Evolutionary conservation across 2,888 invertebrate species (phyloP).

Genomic region (Carpatolechia fugitivella): DNA sequence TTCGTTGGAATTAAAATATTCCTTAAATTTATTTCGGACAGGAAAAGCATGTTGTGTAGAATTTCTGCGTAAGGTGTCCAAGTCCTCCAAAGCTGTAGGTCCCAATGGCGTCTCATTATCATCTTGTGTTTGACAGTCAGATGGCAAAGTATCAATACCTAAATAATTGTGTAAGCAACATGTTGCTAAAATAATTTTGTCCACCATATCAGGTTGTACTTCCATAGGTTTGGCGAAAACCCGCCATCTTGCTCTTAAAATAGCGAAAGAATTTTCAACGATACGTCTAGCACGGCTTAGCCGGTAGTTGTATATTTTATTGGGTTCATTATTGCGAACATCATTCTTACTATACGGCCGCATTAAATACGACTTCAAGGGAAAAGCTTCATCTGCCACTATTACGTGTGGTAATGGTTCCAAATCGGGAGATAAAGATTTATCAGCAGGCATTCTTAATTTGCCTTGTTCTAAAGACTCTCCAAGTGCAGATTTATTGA

Average conservation of each 20-base stretch:
- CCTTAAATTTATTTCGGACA: slow-evolving; percentile 15
- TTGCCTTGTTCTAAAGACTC: slow-evolving; percentile 7
- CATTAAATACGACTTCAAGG: slow-evolving; percentile 17
- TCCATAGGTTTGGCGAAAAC: slow-evolving; percentile 20
- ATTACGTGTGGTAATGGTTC: slow-evolving; percentile 14
- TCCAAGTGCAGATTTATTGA: not conserved
- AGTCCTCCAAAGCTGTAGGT: slow-evolving; percentile 15
- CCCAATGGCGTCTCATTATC: slow-evolving; percentile 11
- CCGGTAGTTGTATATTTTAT: slow-evolving; percentile 20
- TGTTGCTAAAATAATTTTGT: slow-evolving; percentile 18
- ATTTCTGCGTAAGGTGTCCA: slow-evolving; percentile 11
- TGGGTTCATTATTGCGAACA: slow-evolving; percentile 18
- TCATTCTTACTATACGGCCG: slow-evolving; percentile 13
- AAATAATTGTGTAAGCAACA: slow-evolving; percentile 17
- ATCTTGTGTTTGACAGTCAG: slow-evolving; percentile 1
- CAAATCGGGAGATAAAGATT: slow-evolving; percentile 5
- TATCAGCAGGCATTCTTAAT: slow-evolving; percentile 9
- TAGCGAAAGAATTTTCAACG: slow-evolving; percentile 13
- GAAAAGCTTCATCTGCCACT: slow-evolving; percentile 17
- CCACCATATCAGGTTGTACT: slow-evolving; percentile 16
- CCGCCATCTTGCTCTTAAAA: slow-evolving; percentile 17
- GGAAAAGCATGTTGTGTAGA: slow-evolving; percentile 15
- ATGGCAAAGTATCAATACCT: not conserved
- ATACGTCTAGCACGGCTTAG: slow-evolving; percentile 13
- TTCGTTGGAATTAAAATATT: slow-evolving; percentile 15